Conservation (phyloP, 2,797 vertebrate genomes). For the Rhincodon typus region DNA sequence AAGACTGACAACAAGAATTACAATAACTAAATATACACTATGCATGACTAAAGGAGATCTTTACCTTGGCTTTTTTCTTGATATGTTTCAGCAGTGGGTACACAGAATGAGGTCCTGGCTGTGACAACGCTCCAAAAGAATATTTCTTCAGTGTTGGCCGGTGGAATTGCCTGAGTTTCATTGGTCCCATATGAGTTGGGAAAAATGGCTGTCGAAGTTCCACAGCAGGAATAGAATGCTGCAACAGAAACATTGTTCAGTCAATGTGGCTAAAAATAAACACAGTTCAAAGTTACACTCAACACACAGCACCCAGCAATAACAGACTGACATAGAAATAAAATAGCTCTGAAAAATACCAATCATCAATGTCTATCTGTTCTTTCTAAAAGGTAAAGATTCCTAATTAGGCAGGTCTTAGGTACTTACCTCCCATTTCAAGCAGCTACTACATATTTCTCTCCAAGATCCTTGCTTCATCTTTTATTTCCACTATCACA, state of each 20-base stretch:
- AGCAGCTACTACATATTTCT: not conserved
- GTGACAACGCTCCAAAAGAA: conserved; percentile 85
- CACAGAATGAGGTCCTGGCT: conserved; percentile 81
- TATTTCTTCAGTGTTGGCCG: conserved; percentile 88
- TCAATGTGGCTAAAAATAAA: not conserved
- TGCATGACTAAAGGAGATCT: not conserved
- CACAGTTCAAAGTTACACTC: not conserved
- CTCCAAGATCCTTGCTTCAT: not conserved
- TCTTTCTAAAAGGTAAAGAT: not conserved
- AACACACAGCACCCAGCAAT: not conserved
- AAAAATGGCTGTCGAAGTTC: conserved; percentile 96
- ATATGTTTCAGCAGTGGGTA: conserved; percentile 93
- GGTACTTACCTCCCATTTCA: not conserved
- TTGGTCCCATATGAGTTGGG: conserved; percentile 95
- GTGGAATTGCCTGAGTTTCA: conserved; percentile 92
- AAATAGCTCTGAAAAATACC: not conserved
- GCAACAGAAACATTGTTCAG: conserved; percentile 9
- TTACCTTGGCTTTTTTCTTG: conserved; percentile 97
- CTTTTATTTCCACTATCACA: not conserved
- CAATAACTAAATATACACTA: not conserved
- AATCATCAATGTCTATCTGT: not conserved
- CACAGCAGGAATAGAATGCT: conserved; percentile 95
- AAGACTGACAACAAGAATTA: not conserved
- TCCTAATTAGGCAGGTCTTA: too few species aligned
- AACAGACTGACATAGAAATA: not conserved